Conservation (phyloP, 2,113 vertebrate genomes). For the Cheirogaleus medius region DNA sequence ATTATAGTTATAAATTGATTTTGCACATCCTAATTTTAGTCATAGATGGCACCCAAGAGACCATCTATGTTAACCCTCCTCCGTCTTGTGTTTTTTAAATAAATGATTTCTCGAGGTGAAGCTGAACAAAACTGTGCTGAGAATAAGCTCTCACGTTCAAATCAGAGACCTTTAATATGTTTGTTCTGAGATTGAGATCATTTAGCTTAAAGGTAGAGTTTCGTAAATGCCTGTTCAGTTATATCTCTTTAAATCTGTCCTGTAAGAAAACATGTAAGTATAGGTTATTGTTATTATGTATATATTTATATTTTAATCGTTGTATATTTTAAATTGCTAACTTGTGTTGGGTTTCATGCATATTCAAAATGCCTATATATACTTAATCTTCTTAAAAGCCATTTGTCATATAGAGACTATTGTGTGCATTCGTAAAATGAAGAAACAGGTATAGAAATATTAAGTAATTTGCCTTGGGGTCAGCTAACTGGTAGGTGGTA, state of each 20-base stretch:
- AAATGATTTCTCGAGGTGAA: neutral
- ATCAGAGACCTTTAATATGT: neutral
- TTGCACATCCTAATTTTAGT: slow-evolving; percentile 21
- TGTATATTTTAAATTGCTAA: neutral
- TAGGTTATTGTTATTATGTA: neutral
- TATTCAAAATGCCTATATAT: neutral
- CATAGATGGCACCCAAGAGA: neutral
- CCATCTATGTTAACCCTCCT: neutral
- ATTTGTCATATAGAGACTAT: neutral
- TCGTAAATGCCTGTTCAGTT: neutral
- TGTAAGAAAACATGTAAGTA: neutral
- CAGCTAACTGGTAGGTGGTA: neutral
- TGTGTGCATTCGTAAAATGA: neutral
- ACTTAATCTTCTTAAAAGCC: neutral
- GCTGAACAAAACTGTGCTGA: neutral
- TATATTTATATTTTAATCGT: neutral
- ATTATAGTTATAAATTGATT: slow-evolving; percentile 7
- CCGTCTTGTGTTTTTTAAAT: neutral
- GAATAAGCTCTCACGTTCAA: neutral
- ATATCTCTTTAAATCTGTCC: neutral
- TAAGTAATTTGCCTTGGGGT: neutral
- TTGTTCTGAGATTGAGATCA: neutral
- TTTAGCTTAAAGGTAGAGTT: neutral
- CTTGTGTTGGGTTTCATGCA: neutral
- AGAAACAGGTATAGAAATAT: neutral